Evolutionary conservation across 2,888 invertebrate species (phyloP).

Genomic region (Trilocha varians): DNA sequence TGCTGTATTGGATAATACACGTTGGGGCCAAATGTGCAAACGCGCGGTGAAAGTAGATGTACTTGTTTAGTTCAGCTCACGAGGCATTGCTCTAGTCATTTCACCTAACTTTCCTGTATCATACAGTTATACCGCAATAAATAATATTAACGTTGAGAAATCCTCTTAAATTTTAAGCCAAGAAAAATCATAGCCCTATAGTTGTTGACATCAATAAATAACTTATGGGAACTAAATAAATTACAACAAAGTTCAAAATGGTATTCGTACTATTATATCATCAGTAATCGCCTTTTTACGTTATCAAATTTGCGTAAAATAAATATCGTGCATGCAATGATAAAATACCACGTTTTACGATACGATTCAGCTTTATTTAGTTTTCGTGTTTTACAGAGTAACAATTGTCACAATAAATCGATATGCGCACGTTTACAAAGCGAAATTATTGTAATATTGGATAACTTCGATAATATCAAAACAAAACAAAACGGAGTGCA

Average conservation of each 20-base stretch:
- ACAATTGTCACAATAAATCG: background rate
- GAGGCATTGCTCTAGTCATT: conserved; percentile 29
- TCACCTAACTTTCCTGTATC: conserved; percentile 46
- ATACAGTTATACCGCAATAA: conserved; percentile 1
- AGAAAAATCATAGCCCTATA: too few species aligned
- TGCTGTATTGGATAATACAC: background rate
- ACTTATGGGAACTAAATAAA: too few species aligned
- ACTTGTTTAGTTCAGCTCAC: conserved; percentile 30
- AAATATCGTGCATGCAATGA: background rate
- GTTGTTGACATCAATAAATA: too few species aligned
- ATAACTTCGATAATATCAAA: conserved; percentile 5
- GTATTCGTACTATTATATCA: background rate
- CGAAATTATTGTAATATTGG: background rate
- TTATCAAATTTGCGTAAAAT: background rate
- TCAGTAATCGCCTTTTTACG: background rate
- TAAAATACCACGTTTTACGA: background rate
- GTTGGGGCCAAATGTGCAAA: conserved; percentile 19
- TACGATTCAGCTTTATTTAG: background rate
- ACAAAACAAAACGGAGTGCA: conserved; percentile 36
- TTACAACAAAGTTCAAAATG: too few species aligned
- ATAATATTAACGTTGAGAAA: too few species aligned
- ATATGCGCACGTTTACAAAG: background rate
- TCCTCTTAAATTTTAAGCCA: too few species aligned
- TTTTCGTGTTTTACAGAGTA: background rate
- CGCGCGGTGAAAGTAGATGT: conserved; percentile 56